A percentile compares a stretch with the other conserved stretches of the same genome.
phyloP scores from a whole-genome alignment of 2,888 invertebrate species.

The Campoplex capitator region DNA sequence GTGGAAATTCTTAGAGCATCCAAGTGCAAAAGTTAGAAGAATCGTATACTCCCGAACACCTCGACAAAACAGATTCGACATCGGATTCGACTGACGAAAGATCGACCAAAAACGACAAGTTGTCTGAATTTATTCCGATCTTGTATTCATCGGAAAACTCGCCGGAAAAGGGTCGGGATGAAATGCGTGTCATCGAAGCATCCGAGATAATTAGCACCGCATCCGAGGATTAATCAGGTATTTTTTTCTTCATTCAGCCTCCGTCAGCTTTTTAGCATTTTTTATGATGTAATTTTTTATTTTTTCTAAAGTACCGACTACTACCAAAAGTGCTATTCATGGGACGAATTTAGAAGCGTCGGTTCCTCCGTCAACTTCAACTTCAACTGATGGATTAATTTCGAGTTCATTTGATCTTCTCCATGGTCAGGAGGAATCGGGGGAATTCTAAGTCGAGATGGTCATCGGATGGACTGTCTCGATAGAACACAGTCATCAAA shows the following conservation, averaged over 20 bases:
- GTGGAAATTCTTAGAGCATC: slow-evolving; percentile 25
- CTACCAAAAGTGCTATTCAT: not conserved
- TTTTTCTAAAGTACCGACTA: slow-evolving; percentile 9
- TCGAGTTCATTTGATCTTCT: slow-evolving; percentile 24
- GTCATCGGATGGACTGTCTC: slow-evolving; percentile 25
- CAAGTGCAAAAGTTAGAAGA: slow-evolving; percentile 30
- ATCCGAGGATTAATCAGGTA: not conserved
- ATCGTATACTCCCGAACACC: not conserved
- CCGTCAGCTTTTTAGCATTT: not conserved
- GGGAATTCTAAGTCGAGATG: slow-evolving; percentile 41
- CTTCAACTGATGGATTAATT: slow-evolving; percentile 34
- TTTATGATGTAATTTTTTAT: not conserved
- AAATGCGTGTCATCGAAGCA: not conserved
- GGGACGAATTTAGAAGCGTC: not conserved
- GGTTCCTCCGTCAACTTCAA: not conserved
- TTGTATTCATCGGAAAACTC: too few species aligned
- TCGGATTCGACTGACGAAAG: not conserved
- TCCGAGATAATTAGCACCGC: not conserved
- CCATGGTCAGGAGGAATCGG: slow-evolving; percentile 25
- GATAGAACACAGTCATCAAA: slow-evolving; percentile 12
- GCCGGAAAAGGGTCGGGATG: not conserved
- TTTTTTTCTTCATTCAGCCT: slow-evolving; percentile 8
- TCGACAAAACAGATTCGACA: too few species aligned
- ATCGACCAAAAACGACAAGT: not conserved
- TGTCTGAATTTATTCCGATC: slow-evolving; percentile 1